phyloP scores from a whole-genome alignment of 2,797 vertebrate genomes.

The Allobates femoralis region DNA sequence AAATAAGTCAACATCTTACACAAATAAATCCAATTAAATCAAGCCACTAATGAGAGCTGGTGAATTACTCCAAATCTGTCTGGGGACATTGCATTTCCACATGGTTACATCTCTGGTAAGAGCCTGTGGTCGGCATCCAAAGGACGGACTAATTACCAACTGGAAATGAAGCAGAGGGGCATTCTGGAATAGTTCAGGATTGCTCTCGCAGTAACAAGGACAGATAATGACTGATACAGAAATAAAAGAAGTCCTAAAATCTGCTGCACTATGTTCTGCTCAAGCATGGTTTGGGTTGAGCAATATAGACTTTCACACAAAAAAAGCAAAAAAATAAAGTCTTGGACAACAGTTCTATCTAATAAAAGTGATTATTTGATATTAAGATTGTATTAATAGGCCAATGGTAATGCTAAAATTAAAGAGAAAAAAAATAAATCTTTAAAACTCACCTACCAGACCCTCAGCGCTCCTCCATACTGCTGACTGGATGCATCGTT shows the following conservation, averaged over 20 bases:
- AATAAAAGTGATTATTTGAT: too few species aligned
- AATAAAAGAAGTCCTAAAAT: neutral
- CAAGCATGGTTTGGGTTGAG: neutral
- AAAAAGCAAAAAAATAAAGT: neutral
- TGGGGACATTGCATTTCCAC: too few species aligned
- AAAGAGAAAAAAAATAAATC: too few species aligned
- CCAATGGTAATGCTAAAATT: too few species aligned
- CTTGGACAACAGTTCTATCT: neutral
- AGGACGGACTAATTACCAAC: too few species aligned
- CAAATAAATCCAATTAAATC: neutral
- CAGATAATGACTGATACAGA: neutral
- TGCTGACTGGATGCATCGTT: too few species aligned
- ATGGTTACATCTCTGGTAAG: too few species aligned
- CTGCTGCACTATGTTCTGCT: neutral
- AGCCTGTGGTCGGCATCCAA: too few species aligned
- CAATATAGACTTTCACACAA: neutral
- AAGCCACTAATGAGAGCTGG: neutral
- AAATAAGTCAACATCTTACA: neutral
- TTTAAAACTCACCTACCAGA: too few species aligned
- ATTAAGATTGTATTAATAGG: too few species aligned
- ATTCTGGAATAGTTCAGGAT: neutral
- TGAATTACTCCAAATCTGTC: neutral
- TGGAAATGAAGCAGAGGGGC: neutral
- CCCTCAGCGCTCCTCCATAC: too few species aligned
- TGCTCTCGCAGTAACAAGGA: too few species aligned